These are phyloP conservation scores for Hermetia illucens DNA, from an alignment of 1,140 invertebrate species.

Conservation along the genomic window DNA sequence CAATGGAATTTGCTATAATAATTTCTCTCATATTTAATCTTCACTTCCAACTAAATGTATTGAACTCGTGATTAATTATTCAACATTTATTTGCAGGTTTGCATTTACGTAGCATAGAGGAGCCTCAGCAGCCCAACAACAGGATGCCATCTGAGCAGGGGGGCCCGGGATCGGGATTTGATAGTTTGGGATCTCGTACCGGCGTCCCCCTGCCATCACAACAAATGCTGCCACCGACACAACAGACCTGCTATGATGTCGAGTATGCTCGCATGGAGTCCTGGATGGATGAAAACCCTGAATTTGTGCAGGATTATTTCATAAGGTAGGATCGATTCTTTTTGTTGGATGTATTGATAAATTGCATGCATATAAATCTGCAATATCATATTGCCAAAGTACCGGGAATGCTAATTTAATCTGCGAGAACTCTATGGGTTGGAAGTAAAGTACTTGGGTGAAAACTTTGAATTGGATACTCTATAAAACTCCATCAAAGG, in stretches of 20 bases:
- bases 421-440: no score
- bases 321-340: constrained; percentile 72
- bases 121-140: constrained; percentile 30
- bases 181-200: constrained; percentile 34
- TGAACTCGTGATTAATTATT: no score
- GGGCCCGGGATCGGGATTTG: constrained; percentile 35
- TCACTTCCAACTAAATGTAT: no score
- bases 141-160: constrained; percentile 52
- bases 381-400: no score
- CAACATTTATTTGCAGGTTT: constrained; percentile 41
- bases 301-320: constrained; percentile 91
- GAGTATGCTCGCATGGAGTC: constrained; percentile 76
- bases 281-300: constrained; percentile 92
- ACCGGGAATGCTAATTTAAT: no score
- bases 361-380: constrained; percentile 1
- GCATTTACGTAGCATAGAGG: constrained; percentile 65
- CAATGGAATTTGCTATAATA: no score
- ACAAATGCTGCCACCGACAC: constrained; percentile 10
- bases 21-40: no score
- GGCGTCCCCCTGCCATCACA: constrained; percentile 35
- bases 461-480: no score
- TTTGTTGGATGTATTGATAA: background rate
- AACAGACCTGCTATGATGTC: constrained; percentile 53
- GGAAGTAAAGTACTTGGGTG: no score
- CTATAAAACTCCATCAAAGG: no score